Conservation (phyloP, 2,888 invertebrate genomes). For the Drosophila monieri region DNA sequence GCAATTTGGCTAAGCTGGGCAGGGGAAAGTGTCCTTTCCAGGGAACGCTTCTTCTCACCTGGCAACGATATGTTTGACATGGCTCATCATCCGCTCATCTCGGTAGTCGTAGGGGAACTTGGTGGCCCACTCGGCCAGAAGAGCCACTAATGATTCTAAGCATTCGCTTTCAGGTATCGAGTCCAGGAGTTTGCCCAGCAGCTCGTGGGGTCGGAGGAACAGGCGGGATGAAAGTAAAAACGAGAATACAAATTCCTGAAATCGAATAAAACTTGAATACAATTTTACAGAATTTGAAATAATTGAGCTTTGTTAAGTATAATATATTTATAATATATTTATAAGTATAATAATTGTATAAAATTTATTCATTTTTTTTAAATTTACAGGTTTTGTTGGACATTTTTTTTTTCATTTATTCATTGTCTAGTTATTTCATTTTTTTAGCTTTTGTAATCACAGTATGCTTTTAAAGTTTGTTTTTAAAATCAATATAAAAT, state of each 20-base stretch:
- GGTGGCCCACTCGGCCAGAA: conserved; percentile 83
- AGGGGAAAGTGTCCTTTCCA: neutral
- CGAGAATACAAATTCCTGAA: conserved; percentile 84
- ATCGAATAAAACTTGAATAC: neutral
- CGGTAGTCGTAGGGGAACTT: conserved; percentile 84
- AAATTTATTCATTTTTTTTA: too few relatives aligned
- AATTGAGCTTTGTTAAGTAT: too few relatives aligned
- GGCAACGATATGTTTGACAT: conserved; percentile 84
- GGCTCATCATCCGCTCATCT: conserved; percentile 84
- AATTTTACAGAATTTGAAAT: neutral
- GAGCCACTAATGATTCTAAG: conserved; percentile 82
- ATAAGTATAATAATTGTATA: too few relatives aligned
- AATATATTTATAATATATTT: too few relatives aligned
- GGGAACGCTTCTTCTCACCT: conserved; percentile 67
- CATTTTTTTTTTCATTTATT: too few relatives aligned
- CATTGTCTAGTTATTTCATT: too few relatives aligned
- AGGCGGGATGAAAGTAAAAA: conserved; percentile 84
- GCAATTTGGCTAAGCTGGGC: conserved; percentile 18
- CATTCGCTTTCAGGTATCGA: conserved; percentile 83
- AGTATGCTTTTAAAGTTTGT: too few relatives aligned
- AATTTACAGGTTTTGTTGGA: too few relatives aligned
- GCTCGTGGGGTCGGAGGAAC: conserved; percentile 83
- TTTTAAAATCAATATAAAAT: too few relatives aligned
- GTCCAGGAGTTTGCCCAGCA: conserved; percentile 82
- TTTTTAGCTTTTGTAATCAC: too few relatives aligned